Percentiles rank a stretch among this genome's conserved stretches.
Evolutionary conservation across 2,113 vertebrate species (phyloP).

Genomic region (Girardinichthys multiradiatus): DNA sequence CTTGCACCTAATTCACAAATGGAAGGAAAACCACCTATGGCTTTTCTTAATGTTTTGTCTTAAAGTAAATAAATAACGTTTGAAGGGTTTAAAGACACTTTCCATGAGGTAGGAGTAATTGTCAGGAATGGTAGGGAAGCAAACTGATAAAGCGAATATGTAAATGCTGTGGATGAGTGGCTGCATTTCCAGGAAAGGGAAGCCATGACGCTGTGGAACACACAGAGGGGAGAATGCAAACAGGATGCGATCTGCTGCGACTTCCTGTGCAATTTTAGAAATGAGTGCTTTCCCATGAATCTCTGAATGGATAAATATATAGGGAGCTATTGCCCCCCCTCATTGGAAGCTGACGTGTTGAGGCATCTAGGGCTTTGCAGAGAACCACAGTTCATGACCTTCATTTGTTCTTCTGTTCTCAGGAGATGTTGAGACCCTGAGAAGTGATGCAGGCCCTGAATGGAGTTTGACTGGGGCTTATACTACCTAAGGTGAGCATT

Average conservation of each 20-base stretch:
- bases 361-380: slow-evolving; percentile 7
- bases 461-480: slow-evolving; percentile 66
- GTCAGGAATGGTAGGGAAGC: slow-evolving; percentile 24
- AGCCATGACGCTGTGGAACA: slow-evolving; percentile 77
- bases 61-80: not conserved
- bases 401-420: slow-evolving; percentile 35
- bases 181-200: slow-evolving; percentile 82
- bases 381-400: slow-evolving; percentile 16
- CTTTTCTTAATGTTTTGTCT: no score
- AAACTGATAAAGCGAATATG: slow-evolving; percentile 58
- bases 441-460: slow-evolving; percentile 42
- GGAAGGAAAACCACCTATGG: no score
- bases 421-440: slow-evolving; percentile 66
- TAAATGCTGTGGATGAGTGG: slow-evolving; percentile 69
- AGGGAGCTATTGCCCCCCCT: slow-evolving; percentile 18
- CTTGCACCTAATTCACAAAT: no score
- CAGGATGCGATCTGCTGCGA: slow-evolving; percentile 80
- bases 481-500: slow-evolving; percentile 67
- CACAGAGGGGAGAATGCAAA: slow-evolving; percentile 74
- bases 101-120: slow-evolving; percentile 3
- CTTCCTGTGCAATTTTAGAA: slow-evolving; percentile 78
- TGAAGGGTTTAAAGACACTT: not conserved
- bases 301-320: slow-evolving; percentile 39
- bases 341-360: slow-evolving; percentile 7
- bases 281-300: slow-evolving; percentile 61